Evolutionary conservation across 2,797 vertebrate species (phyloP).

Genomic region (Enteromius fasciolatus): DNA sequence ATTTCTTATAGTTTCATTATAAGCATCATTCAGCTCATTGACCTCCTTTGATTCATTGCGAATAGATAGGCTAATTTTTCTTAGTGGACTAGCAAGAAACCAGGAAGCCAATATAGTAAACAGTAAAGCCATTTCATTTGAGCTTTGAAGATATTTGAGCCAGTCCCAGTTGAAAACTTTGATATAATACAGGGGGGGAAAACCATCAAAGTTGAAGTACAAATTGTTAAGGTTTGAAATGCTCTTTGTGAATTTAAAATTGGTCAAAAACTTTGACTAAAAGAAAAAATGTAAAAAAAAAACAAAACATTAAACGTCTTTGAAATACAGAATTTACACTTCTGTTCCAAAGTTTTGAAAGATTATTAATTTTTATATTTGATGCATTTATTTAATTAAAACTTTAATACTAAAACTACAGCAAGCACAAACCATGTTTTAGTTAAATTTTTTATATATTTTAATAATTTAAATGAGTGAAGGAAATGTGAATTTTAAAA

Average conservation of each 20-base stretch:
- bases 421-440: neutral
- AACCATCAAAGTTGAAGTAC: neutral
- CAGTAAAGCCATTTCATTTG: neutral
- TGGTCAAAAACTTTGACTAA: conserved; percentile 1
- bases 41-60: neutral
- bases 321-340: neutral
- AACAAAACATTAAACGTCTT: neutral
- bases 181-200: neutral
- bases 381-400: neutral
- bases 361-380: neutral
- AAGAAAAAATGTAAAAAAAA: neutral
- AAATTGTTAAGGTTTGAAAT: neutral
- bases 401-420: neutral
- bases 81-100: neutral
- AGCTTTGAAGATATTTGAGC: neutral
- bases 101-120: neutral
- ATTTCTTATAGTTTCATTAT: neutral
- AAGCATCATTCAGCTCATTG: neutral
- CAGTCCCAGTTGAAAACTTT: neutral
- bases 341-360: neutral
- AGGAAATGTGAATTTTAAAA: too few species aligned
- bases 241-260: conserved; percentile 16
- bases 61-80: neutral
- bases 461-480: too few species aligned
- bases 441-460: neutral